A percentile compares a stretch with the other conserved stretches of the same genome.
Evolutionary conservation across 2,797 vertebrate genomes (phyloP).

Genomic region (Poecilia velifera): DNA sequence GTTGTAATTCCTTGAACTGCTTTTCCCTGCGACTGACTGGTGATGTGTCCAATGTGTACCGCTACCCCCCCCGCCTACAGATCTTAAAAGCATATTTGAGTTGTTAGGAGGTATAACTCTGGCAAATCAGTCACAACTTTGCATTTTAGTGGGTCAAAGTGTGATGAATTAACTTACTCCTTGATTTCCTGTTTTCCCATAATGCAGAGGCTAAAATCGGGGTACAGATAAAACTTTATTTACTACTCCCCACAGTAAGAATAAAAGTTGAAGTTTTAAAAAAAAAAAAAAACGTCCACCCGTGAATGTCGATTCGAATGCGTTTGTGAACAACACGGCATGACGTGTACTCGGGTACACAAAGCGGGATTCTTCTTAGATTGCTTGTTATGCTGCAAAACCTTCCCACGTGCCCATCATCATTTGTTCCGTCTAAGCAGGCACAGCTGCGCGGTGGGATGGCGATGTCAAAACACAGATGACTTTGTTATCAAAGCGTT

Average conservation of each 20-base stretch:
- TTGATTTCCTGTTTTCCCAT: background rate
- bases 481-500: slow-evolving; percentile 56
- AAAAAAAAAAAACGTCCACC: background rate
- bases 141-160: background rate
- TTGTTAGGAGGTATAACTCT: background rate
- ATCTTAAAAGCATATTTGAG: background rate
- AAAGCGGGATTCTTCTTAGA: slow-evolving; percentile 17
- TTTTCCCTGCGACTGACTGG: background rate
- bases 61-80: background rate
- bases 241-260: too few species aligned
- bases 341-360: background rate
- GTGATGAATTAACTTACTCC: background rate
- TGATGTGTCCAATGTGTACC: too few species aligned
- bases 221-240: background rate
- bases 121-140: background rate
- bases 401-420: slow-evolving; percentile 15
- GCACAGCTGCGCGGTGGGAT: slow-evolving; percentile 43
- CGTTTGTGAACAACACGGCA: background rate
- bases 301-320: background rate
- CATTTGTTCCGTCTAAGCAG: slow-evolving; percentile 37
- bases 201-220: background rate
- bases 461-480: slow-evolving; percentile 48
- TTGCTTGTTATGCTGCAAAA: slow-evolving; percentile 37
- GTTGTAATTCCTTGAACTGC: background rate
- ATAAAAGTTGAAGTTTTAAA: background rate